These are phyloP conservation scores for Idris sp. DNA, from an alignment of 1,140 invertebrate species.

Conservation along the genomic window DNA sequence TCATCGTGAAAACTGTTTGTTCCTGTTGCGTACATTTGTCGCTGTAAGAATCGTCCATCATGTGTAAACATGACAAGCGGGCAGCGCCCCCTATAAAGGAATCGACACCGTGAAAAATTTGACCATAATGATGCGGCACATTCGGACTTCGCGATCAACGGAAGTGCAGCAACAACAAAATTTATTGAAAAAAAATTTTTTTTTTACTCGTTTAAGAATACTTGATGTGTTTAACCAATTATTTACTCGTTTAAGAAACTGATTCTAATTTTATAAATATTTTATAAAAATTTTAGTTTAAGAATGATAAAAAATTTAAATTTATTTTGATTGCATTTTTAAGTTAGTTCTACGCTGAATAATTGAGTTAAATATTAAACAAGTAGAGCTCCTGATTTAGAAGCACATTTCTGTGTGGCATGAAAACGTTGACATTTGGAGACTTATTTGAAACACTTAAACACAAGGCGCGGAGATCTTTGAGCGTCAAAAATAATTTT, in stretches of 20 bases:
- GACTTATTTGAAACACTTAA: background rate
- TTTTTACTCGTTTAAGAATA: no score
- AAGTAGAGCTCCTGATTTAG: no score
- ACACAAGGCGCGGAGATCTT: constrained; percentile 8
- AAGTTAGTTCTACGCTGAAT: no score
- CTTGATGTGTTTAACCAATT: no score
- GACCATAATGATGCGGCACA: constrained; percentile 73
- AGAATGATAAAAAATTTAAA: no score
- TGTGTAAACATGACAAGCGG: constrained; percentile 79
- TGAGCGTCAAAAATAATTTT: constrained; percentile 69
- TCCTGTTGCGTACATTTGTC: constrained; percentile 66
- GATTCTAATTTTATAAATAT: no score
- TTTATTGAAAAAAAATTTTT: no score
- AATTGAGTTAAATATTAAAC: no score
- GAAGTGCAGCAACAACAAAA: constrained; percentile 40
- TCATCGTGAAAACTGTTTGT: constrained; percentile 74
- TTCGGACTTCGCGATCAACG: constrained; percentile 73
- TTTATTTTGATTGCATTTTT: no score
- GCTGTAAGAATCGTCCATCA: constrained; percentile 77
- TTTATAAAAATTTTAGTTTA: no score
- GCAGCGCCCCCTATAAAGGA: constrained; percentile 72
- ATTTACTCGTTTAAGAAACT: no score
- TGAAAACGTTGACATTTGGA: constrained; percentile 5
- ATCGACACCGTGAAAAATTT: constrained; percentile 77
- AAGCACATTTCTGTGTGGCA: constrained; percentile 1